Conservation (phyloP, 2,888 invertebrate species). For the Calameuta pallipes region DNA sequence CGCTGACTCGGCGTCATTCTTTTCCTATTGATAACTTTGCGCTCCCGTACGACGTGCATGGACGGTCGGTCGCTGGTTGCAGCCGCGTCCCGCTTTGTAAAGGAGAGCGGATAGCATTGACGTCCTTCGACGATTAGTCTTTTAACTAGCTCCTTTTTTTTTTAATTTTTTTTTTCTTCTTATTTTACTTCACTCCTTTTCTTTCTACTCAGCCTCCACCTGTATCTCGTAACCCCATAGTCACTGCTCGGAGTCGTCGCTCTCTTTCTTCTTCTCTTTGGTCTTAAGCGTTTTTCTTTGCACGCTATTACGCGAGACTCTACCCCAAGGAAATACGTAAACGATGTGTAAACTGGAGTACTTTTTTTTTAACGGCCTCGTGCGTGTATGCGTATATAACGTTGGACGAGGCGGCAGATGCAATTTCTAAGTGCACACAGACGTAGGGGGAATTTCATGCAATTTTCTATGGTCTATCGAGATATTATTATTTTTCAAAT, state of each 20-base stretch:
- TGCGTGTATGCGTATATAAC: not conserved
- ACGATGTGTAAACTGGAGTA: not conserved
- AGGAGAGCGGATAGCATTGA: not conserved
- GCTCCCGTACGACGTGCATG: not conserved
- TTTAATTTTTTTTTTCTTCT: not conserved
- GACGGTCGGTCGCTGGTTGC: not conserved
- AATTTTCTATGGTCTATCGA: not conserved
- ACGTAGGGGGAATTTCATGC: not conserved
- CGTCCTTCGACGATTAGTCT: not conserved
- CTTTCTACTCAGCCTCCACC: not conserved
- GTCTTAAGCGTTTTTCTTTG: not conserved
- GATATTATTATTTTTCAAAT: not conserved
- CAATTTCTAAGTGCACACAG: not conserved
- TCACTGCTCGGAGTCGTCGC: not conserved
- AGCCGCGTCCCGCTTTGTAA: not conserved
- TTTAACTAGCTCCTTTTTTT: not conserved
- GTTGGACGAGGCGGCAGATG: not conserved
- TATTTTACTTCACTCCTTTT: not conserved
- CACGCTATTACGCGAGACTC: not conserved
- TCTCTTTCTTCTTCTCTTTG: not conserved
- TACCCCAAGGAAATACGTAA: not conserved
- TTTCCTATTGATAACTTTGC: slow-evolving; percentile 6
- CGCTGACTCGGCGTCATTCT: slow-evolving; percentile 3
- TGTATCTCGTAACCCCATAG: not conserved
- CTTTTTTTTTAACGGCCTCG: not conserved